Conservation (phyloP, 2,113 vertebrate genomes). For the Heptranchias perlo region DNA sequence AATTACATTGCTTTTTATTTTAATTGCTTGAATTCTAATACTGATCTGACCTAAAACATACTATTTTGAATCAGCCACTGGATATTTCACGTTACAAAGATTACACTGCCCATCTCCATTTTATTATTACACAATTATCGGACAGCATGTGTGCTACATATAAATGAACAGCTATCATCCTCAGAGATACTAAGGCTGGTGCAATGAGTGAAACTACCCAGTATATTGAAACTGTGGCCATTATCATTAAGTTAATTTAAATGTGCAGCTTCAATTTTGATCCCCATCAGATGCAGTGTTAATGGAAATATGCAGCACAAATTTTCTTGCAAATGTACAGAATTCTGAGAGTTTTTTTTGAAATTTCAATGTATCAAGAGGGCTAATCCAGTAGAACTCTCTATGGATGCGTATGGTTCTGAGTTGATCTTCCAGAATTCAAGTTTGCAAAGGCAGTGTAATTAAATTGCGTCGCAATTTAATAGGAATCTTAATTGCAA, state of each 20-base stretch:
- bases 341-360: background rate
- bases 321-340: background rate
- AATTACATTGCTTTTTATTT: background rate
- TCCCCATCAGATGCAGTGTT: background rate
- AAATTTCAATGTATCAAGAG: background rate
- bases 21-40: background rate
- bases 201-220: background rate
- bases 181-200: background rate
- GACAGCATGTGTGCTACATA: background rate
- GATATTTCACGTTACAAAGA: background rate
- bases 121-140: background rate
- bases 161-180: background rate
- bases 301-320: background rate
- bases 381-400: background rate
- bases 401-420: background rate
- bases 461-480: too few species aligned
- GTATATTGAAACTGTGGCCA: background rate
- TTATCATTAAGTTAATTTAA: background rate
- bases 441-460: background rate
- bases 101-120: background rate
- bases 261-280: background rate
- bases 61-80: background rate
- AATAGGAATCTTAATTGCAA: background rate
- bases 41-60: background rate
- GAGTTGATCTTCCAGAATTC: background rate